A percentile compares a stretch with the other conserved stretches of the same genome.
These are phyloP conservation scores for Dusona sp. DNA, from an alignment of 2,888 invertebrate species.

Conservation along the genomic window DNA sequence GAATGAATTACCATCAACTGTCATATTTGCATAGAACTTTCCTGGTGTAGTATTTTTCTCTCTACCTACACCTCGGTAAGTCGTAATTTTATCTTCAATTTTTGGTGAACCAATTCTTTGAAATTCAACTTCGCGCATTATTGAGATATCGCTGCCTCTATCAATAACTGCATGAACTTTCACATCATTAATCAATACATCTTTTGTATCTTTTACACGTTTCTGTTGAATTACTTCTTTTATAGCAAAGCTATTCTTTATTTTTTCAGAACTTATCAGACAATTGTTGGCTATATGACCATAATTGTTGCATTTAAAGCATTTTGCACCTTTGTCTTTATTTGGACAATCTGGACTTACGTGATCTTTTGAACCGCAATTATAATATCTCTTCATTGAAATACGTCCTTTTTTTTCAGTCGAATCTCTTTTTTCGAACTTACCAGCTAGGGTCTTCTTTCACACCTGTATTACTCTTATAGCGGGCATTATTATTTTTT, in stretches of 20 bases:
- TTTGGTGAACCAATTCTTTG: background rate
- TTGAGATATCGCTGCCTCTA: constrained; percentile 1
- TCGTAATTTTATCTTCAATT: background rate
- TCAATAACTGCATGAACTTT: background rate
- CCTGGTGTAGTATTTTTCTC: background rate
- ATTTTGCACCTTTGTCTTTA: too few species aligned
- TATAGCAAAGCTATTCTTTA: background rate
- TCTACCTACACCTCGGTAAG: constrained; percentile 5
- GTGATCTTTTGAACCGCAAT: background rate
- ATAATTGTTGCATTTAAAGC: background rate
- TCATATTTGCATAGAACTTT: background rate
- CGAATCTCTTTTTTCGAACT: too few species aligned
- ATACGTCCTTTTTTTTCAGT: too few species aligned
- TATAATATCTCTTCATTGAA: background rate
- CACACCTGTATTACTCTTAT: background rate
- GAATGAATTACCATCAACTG: background rate
- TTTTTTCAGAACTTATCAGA: background rate
- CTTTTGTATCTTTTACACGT: background rate
- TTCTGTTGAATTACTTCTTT: background rate
- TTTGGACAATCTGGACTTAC: background rate
- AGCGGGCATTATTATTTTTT: background rate
- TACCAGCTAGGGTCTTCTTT: background rate
- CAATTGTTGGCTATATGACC: background rate
- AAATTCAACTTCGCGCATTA: background rate
- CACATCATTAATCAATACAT: background rate